Evolutionary conservation across 1,140 invertebrate genomes (phyloP), one percentile per base, ranked within the genome.

Genomic region (Aphidius gifuensis): DNA sequence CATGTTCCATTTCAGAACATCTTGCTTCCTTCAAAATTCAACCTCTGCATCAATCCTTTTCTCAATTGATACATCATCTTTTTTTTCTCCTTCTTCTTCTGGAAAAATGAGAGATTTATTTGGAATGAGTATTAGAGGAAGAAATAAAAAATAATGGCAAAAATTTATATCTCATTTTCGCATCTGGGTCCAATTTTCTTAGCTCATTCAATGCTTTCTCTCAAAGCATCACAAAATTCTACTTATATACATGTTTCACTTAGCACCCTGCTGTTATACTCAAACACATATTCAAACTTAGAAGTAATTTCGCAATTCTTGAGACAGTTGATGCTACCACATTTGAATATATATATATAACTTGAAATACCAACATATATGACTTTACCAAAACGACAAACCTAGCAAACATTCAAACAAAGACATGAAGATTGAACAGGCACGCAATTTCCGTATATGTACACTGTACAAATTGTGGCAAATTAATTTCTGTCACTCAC

Each of bases 401-500:
- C 70, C 62, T 65, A 62, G 62, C 61, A 62, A 32, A 66, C 64
- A n/a, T 5, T 47, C 57, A 67, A 69, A 72, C 71, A 72, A 72
- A 72, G 68, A 5, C 59, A 44, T 64, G 11, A 38, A 53, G 51
- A 53, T 53, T 53, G 51, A 11, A n/a, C 68, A 68, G 69, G 64
- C 70, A 70, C 70, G 69, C 69, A 71, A 71, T 71, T 71, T 71
- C 70, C 70, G 69, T 57, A 65, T 43, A 62, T 45, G 47, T 61
- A 21, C 68, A 32, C 23, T 32, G 23, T 69, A 64, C 66, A 71
- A 71, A 72, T 71, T 64, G 63, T 61, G 50, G 63, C 62, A 75
- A 75, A 75, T 75, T 72, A 75, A 75, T 75, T 75, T 73, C 69
- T 72, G 66, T 69, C 71, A 68, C 68, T 74, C 71, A 72, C 68